These are phyloP conservation scores for Astreopora myriophthalma DNA, from an alignment of 64 coral and sea anemone species.

Conservation along the genomic window DNA sequence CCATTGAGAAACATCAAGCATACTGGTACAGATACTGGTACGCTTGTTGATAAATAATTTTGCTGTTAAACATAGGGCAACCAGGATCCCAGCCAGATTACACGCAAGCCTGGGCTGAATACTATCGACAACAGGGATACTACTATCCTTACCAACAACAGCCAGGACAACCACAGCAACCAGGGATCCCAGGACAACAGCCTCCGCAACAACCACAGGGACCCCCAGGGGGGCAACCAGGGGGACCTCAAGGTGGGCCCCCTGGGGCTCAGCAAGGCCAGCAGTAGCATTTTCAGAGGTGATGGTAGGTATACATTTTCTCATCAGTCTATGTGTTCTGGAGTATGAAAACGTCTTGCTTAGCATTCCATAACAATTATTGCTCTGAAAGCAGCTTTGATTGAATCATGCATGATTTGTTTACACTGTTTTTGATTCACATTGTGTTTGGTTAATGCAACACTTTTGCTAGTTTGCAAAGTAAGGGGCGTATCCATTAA, in stretches of 20 bases:
- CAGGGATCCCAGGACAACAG: constrained; percentile 63
- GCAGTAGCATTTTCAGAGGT: not conserved
- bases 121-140: constrained; percentile 86
- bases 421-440: too few species aligned
- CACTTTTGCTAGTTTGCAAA: too few species aligned
- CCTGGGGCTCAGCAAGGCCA: constrained; percentile 18
- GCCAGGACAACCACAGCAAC: constrained; percentile 68
- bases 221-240: constrained; percentile 1
- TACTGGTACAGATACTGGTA: too few species aligned
- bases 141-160: constrained; percentile 86
- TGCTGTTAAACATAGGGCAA: not conserved
- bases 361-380: too few species aligned
- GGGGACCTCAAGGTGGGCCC: not conserved
- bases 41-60: not conserved
- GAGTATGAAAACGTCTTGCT: too few species aligned
- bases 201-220: constrained; percentile 14
- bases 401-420: too few species aligned
- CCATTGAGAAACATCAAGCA: too few species aligned
- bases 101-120: constrained; percentile 92
- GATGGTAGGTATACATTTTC: not conserved
- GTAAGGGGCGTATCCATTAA: too few species aligned
- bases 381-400: too few species aligned
- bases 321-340: too few species aligned
- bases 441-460: too few species aligned
- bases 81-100: constrained; percentile 90